phyloP scores from a whole-genome alignment of 2,797 vertebrate species.

The Thunnus albacares region DNA sequence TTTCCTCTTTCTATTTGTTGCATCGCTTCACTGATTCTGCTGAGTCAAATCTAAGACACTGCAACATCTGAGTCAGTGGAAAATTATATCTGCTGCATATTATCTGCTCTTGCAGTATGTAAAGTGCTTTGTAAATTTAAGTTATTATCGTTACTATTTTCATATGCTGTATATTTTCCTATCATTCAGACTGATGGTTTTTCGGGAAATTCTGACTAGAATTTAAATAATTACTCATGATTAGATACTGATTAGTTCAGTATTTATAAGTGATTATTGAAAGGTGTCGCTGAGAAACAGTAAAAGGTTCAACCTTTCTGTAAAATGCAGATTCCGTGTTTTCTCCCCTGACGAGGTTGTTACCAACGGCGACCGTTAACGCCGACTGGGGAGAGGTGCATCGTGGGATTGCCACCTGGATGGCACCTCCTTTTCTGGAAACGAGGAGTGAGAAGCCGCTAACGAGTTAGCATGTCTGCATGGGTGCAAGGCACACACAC shows the following conservation, averaged over 20 bases:
- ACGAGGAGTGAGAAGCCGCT: constrained; percentile 83
- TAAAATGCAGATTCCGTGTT: constrained; percentile 33
- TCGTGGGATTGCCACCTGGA: constrained; percentile 82
- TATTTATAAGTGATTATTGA: constrained; percentile 13
- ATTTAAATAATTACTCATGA: constrained; percentile 5
- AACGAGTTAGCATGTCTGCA: constrained; percentile 86
- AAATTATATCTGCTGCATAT: not conserved
- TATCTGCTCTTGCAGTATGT: not conserved
- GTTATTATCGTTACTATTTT: not conserved
- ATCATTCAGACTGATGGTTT: not conserved
- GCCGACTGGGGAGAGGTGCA: constrained; percentile 69
- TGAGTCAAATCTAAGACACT: constrained; percentile 31
- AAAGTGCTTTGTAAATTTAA: not conserved
- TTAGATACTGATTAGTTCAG: constrained; percentile 1
- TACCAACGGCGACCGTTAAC: constrained; percentile 66
- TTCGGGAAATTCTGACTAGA: not conserved
- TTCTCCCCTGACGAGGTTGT: constrained; percentile 51
- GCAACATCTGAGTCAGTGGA: not conserved
- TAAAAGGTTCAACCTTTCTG: not conserved
- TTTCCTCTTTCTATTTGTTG: constrained; percentile 29
- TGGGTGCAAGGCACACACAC: constrained; percentile 76
- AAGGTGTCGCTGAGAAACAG: constrained; percentile 16
- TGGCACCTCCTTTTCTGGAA: constrained; percentile 82
- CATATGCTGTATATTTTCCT: not conserved
- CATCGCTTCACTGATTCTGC: not conserved